A percentile compares a stretch with the other conserved stretches of the same genome.
Evolutionary conservation across 2,888 invertebrate species (phyloP).

Genomic region (Hyposoter dolosus): DNA sequence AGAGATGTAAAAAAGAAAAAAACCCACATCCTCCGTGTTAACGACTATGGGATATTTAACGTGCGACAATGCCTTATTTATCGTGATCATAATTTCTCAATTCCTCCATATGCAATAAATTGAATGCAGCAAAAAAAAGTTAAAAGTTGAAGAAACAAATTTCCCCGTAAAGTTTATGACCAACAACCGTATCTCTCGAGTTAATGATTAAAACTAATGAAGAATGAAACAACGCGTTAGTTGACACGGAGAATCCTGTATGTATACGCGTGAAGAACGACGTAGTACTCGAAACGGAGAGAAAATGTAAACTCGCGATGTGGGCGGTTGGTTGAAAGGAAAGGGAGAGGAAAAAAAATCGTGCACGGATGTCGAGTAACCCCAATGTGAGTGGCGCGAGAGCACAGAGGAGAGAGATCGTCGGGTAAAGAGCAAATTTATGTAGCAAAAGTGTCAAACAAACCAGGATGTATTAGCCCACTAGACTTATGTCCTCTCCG

Average conservation of each 20-base stretch:
- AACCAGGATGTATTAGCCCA: conserved; percentile 68
- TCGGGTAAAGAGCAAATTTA: conserved; percentile 69
- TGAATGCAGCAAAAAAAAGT: not conserved
- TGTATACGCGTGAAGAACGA: not conserved
- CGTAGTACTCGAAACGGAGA: conserved; percentile 22
- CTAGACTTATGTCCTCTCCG: conserved; percentile 60
- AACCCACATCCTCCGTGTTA: not conserved
- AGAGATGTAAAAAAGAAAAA: not conserved
- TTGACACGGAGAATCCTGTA: not conserved
- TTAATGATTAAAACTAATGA: not conserved
- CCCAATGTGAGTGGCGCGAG: conserved; percentile 20
- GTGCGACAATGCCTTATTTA: not conserved
- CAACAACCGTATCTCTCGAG: not conserved
- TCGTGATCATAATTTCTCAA: not conserved
- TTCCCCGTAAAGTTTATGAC: not conserved
- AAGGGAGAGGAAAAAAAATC: conserved; percentile 33
- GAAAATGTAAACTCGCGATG: conserved; percentile 29
- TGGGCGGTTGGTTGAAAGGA: conserved; percentile 33
- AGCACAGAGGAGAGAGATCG: conserved; percentile 58
- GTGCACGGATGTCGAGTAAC: conserved; percentile 30
- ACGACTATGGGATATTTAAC: not conserved
- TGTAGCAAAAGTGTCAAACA: conserved; percentile 70
- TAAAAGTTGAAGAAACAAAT: not conserved
- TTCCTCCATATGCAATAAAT: not conserved
- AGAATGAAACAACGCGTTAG: not conserved